These are phyloP conservation scores for Heterotis niloticus DNA, from an alignment of 2,113 vertebrate genomes.

Conservation along the genomic window DNA sequence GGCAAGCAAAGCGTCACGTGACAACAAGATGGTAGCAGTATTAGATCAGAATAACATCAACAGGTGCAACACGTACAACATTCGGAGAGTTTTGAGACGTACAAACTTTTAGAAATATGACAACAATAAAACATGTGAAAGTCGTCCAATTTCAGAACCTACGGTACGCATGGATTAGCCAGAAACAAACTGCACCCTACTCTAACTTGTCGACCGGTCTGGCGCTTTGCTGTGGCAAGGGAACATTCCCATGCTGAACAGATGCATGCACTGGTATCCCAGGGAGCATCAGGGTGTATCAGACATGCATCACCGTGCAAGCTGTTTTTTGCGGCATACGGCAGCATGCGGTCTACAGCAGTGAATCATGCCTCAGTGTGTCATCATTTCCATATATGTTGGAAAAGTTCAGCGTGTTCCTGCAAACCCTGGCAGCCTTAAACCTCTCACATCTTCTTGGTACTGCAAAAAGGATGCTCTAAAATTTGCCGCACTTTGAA, in stretches of 20 bases:
- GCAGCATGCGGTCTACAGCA: conserved; percentile 35
- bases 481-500: too few species aligned
- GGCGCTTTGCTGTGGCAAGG: not conserved
- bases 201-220: conserved; percentile 16
- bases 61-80: conserved; percentile 46
- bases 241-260: conserved; percentile 19
- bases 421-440: too few species aligned
- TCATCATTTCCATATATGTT: too few species aligned
- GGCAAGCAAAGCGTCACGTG: conserved; percentile 60
- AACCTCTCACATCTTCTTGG: too few species aligned
- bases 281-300: conserved; percentile 19
- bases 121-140: conserved; percentile 61
- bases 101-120: conserved; percentile 52
- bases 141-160: conserved; percentile 48
- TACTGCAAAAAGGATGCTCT: too few species aligned
- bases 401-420: too few species aligned
- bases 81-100: conserved; percentile 38
- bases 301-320: conserved; percentile 28
- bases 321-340: not conserved
- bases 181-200: conserved; percentile 25
- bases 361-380: conserved; percentile 17
- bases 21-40: conserved; percentile 65
- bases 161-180: conserved; percentile 27
- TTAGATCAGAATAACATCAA: conserved; percentile 60
- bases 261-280: conserved; percentile 32